phyloP scores from a whole-genome alignment of 2,888 invertebrate species.

The Cheilosia vulpina region DNA sequence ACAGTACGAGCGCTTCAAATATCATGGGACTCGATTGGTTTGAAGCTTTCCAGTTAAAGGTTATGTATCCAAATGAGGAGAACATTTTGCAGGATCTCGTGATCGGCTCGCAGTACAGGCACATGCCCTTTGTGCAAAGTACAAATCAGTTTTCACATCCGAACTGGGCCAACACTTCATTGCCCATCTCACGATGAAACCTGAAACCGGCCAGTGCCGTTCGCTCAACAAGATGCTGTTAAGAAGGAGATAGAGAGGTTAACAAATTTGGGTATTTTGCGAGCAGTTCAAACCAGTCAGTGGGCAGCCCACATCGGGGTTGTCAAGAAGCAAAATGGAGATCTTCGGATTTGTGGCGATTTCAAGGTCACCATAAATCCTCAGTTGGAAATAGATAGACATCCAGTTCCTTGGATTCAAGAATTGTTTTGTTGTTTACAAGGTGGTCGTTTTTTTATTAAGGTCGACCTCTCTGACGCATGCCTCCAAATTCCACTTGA shows the following conservation, averaged over 20 bases:
- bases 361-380: constrained; percentile 19
- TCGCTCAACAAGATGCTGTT: constrained; percentile 28
- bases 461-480: constrained; percentile 64
- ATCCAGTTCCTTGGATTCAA: constrained; percentile 64
- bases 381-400: neutral
- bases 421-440: constrained; percentile 68
- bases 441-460: constrained; percentile 63
- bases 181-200: too few species aligned
- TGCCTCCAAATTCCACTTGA: constrained; percentile 24
- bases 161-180: constrained; percentile 1
- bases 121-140: constrained; percentile 19
- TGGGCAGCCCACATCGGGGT: constrained; percentile 33
- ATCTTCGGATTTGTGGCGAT: constrained; percentile 44
- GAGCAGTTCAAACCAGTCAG: constrained; percentile 22
- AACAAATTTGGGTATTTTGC: constrained; percentile 16
- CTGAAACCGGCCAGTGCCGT: constrained; percentile 17
- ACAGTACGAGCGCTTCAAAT: constrained; percentile 23
- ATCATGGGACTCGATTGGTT: constrained; percentile 24
- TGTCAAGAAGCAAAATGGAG: constrained; percentile 30
- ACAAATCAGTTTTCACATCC: constrained; percentile 27
- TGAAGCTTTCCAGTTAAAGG: constrained; percentile 21
- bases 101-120: constrained; percentile 27
- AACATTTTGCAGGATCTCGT: constrained; percentile 17
- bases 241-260: constrained; percentile 18
- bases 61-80: constrained; percentile 24